Conservation (phyloP, 2,888 invertebrate species). For the Parnassius smintheus region DNA sequence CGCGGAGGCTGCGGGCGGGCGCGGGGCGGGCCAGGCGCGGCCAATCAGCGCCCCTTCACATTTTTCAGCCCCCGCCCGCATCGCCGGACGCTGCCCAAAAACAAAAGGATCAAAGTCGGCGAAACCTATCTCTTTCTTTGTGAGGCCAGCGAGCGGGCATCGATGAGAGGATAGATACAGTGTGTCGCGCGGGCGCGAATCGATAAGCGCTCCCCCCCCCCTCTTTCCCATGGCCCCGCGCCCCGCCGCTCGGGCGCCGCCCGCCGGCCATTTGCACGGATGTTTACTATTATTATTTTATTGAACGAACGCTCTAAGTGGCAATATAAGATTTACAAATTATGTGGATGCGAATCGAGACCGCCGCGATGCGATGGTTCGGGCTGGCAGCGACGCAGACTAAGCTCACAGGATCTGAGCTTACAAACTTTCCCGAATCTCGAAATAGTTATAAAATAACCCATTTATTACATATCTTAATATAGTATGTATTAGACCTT, state of each 20-base stretch:
- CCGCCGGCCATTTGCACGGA: constrained; percentile 79
- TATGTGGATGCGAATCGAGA: constrained; percentile 37
- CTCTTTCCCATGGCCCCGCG: constrained; percentile 42
- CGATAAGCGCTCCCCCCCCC: constrained; percentile 56
- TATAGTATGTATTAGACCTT: too few relatives aligned
- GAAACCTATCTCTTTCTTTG: constrained; percentile 82
- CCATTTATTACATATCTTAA: too few relatives aligned
- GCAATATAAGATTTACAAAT: constrained; percentile 73
- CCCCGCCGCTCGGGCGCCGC: constrained; percentile 44
- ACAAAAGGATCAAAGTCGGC: constrained; percentile 81
- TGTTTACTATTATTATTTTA: constrained; percentile 81
- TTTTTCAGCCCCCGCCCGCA: constrained; percentile 80
- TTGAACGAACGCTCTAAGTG: constrained; percentile 76
- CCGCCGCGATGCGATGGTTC: constrained; percentile 14
- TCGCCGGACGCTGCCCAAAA: constrained; percentile 81
- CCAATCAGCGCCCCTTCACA: constrained; percentile 79
- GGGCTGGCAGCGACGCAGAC: neutral
- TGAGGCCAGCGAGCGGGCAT: constrained; percentile 76
- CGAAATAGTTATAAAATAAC: too few relatives aligned
- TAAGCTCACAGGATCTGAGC: neutral
- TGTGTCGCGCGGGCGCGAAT: constrained; percentile 80
- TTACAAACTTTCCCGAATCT: too few relatives aligned
- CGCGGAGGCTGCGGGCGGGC: constrained; percentile 44
- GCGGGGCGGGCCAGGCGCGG: constrained; percentile 67
- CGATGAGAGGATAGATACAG: constrained; percentile 80